Evolutionary conservation across 2,113 vertebrate genomes (phyloP), one percentile per base, ranked within the genome.

Genomic region (Paraplagusia blochii): DNA sequence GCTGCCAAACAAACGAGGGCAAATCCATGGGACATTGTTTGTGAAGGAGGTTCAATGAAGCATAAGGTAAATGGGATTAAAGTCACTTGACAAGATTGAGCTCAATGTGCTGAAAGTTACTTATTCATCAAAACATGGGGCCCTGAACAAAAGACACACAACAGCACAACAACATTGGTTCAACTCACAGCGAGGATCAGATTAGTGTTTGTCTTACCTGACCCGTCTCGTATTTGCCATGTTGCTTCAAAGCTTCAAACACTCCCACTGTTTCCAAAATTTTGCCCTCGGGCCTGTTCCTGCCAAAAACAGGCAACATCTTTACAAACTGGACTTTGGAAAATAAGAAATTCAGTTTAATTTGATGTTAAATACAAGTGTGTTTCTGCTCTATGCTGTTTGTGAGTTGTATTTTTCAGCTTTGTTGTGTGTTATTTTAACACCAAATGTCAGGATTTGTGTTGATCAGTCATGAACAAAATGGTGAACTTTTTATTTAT

Each of bases 161-260:
- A 65, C 7, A n/a, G 4, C 11, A 9, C 5, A 17, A 1, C 6
- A 11, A 14, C 1, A 43, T 33, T 38, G 9, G n/a, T 8, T 13
- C n/a, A 18, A 9, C 38, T 8, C 17, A 45, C 47, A 6, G 16
- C 34, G 14, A 33, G 33, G 40, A 22, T 49, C 18, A 36, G 19
- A 29, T 29, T 36, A 5, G 9, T n/a, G n/a, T n/a, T n/a, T n/a
- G n/a, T 56, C 90, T 88, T 51, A 97, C 97, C 93, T 98, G 96
- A 13, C 95, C 95, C 0, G 94, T 98, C 88, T 97, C 95, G 1
- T 98, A 96, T 88, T 97, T 98, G 36, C 96, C 94, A 0, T 98
- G 94, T 63, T 94, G 94, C 81, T 95, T 98, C 14, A 94, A 93
- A 13, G 93, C 92, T 79, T 99, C 96, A 75, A 99, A 97, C 60